Conservation (phyloP, 1,140 invertebrate genomes). For the Brachionus asplanchnoidis region DNA sequence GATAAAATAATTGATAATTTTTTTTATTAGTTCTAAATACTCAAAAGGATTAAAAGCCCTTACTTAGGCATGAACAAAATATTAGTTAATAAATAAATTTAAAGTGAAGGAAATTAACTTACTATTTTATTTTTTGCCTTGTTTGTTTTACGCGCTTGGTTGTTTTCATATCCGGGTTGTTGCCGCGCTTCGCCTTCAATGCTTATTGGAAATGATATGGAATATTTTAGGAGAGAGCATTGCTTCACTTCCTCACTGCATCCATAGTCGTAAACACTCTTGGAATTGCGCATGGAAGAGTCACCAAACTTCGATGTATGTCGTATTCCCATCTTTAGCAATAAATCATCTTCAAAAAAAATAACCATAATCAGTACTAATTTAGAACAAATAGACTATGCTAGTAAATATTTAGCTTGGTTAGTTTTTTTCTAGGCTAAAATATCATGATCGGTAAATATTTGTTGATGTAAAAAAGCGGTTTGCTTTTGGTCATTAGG, state of each 20-base stretch:
- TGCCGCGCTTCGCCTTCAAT: neutral
- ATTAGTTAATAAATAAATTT: neutral
- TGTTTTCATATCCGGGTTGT: neutral
- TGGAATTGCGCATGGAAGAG: neutral
- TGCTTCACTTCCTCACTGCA: neutral
- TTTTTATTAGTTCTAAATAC: no score
- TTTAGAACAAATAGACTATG: neutral
- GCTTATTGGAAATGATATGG: neutral
- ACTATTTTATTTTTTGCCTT: neutral
- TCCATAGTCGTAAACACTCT: neutral
- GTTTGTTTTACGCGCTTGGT: neutral
- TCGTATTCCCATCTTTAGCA: slow-evolving; percentile 1
- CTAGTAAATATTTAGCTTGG: neutral
- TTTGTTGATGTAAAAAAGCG: slow-evolving; percentile 1
- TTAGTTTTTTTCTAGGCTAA: neutral
- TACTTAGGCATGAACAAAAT: no score
- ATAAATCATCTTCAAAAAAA: neutral
- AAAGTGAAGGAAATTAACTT: neutral
- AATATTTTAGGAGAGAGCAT: neutral
- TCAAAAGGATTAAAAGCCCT: no score
- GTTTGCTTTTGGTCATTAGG: neutral
- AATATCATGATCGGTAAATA: neutral
- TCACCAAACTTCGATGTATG: neutral
- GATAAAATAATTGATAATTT: no score
- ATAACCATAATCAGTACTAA: neutral